Evolutionary conservation across 2,888 invertebrate genomes (phyloP).

Genomic region (Agriopis aurantiaria): DNA sequence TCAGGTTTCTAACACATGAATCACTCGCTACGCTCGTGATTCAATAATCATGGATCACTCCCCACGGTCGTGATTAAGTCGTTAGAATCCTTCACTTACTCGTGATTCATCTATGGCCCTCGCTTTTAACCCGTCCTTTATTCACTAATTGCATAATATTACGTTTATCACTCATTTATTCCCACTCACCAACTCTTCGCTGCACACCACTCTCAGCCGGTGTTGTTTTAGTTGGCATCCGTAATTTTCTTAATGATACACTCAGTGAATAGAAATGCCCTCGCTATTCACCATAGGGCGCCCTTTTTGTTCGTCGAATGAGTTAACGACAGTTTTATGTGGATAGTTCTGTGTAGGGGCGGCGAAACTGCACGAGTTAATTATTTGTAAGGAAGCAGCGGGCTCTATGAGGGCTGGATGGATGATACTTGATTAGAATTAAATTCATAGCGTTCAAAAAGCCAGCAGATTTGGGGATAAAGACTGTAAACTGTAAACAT

Average conservation of each 20-base stretch:
- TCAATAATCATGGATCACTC: too few species aligned
- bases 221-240: slow-evolving; percentile 59
- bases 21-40: too few species aligned
- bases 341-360: slow-evolving; percentile 33
- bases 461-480: neutral
- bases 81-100: too few species aligned
- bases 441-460: neutral
- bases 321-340: slow-evolving; percentile 22
- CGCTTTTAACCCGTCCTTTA: too few species aligned
- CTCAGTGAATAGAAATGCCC: slow-evolving; percentile 46
- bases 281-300: slow-evolving; percentile 8
- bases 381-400: slow-evolving; percentile 4
- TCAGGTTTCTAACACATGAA: too few species aligned
- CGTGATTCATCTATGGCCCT: too few species aligned
- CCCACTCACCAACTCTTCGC: neutral
- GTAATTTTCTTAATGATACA: slow-evolving; percentile 71
- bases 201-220: slow-evolving; percentile 29
- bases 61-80: too few species aligned
- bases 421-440: neutral
- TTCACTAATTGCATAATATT: neutral
- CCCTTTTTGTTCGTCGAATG: slow-evolving; percentile 5
- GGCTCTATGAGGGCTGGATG: neutral
- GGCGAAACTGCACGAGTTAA: slow-evolving; percentile 37
- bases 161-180: neutral
- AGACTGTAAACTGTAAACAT: neutral